phyloP scores from a whole-genome alignment of 2,113 vertebrate genomes.

The Phocoena sinus region DNA sequence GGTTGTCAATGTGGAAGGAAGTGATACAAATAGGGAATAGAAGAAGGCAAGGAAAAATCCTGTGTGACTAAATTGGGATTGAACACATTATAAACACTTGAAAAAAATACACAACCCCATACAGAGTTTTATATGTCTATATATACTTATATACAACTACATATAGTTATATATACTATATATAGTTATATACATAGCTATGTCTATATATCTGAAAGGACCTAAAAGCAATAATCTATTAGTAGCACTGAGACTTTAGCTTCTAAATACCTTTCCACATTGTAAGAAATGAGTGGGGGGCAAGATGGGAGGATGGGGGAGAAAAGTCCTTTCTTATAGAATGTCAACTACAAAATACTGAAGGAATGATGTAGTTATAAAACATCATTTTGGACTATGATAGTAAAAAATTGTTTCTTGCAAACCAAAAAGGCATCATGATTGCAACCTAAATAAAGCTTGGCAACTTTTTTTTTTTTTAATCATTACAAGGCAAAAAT shows the following conservation, averaged over 20 bases:
- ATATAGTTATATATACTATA: no score
- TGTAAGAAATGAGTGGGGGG: neutral
- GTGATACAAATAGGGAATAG: neutral
- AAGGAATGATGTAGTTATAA: neutral
- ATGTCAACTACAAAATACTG: neutral
- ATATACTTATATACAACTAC: neutral
- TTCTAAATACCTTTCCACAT: neutral
- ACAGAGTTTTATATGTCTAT: neutral
- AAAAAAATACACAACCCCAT: neutral
- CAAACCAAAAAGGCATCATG: neutral
- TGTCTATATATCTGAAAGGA: neutral
- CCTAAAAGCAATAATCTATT: neutral
- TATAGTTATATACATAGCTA: neutral
- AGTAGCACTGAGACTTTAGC: neutral
- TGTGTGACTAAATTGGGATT: neutral
- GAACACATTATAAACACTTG: neutral
- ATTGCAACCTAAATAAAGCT: neutral
- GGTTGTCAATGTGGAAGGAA: neutral
- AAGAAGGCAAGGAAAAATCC: neutral
- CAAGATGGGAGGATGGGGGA: neutral
- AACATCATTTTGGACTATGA: neutral
- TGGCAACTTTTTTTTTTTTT: neutral
- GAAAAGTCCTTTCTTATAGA: neutral
- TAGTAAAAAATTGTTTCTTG: neutral
- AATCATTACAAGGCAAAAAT: conserved; percentile 67